Base-by-base conservation (phyloP, 2,113 vertebrate genomes). In the Cairina moschata region DNA sequence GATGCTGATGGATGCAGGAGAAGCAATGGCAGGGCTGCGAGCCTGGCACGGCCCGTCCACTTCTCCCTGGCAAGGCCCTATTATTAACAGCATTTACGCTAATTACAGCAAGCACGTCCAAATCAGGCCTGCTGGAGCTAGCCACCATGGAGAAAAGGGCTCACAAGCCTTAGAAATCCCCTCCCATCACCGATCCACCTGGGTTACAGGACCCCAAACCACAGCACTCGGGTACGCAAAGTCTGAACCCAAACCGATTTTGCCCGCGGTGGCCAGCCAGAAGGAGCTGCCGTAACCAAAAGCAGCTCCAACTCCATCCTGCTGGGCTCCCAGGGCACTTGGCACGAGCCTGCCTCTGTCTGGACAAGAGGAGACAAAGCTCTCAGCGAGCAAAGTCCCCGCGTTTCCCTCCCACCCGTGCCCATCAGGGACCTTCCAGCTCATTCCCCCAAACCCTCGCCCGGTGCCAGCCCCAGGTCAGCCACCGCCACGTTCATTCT, bases 161-260 rank as follows among this genome's bases (percentile, higher is more conserved):
- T 88, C 26, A 3, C 9, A 10, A 23, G 23, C 36, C 60, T 63
- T 11, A 18, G 69, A 62, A 81, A 52, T 18, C 60, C 34, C 18
- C 44, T 75, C 71, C 0, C 18, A 8, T n/a, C 31, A 1, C 69
- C 12, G 25, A 11, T 2, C 21, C 4, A 48, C 88, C 25, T 29
- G 44, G 54, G 0, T n/a, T 38, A 21, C 18, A 22, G 7, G 32
- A 65, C 8, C 29, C 42, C 60, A 60, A 56, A 32, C 28, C 80
- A 50, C 20, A 76, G 31, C 55, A 74, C 6, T 32, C 29, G 25
- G 72, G 1, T 25, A 1, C n/a, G 52, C 44, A 48, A 73, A 17
- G 38, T 7, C 32, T 8, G 6, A 28, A 83, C 48, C 5, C 10
- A 25, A 60, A 22, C 0, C 2, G 0, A 4, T 28, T 71, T 52